Conservation (phyloP, 2,888 invertebrate species). For the Eupelmus urozonus region DNA sequence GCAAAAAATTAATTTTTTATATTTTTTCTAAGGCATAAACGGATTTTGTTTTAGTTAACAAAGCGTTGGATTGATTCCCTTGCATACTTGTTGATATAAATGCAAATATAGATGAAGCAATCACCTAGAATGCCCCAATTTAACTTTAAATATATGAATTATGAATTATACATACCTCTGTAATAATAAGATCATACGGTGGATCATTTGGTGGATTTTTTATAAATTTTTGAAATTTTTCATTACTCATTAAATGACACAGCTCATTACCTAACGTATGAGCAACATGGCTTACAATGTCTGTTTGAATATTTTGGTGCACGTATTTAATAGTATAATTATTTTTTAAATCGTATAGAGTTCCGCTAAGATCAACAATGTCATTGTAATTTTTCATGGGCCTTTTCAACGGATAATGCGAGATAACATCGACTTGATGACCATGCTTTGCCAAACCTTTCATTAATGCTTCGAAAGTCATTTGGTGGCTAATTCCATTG, state of each 20-base stretch:
- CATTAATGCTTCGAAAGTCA: conserved; percentile 49
- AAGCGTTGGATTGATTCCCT: no score
- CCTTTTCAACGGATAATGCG: conserved; percentile 48
- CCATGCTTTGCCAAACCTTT: conserved; percentile 53
- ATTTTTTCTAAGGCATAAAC: no score
- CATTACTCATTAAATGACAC: conserved; percentile 61
- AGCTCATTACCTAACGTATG: conserved; percentile 57
- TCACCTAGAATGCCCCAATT: no score
- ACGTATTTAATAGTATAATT: conserved; percentile 61
- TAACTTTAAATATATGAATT: no score
- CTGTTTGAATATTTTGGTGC: no score
- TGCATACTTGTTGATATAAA: no score
- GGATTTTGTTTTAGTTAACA: no score
- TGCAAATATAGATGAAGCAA: no score
- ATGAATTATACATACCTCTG: conserved; percentile 41
- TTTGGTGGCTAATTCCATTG: conserved; percentile 54
- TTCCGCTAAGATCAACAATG: conserved; percentile 56
- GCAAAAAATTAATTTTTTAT: no score
- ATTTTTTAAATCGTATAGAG: conserved; percentile 57
- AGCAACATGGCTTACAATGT: conserved; percentile 38
- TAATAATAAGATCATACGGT: conserved; percentile 62
- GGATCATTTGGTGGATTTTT: conserved; percentile 65
- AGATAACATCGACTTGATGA: conserved; percentile 55
- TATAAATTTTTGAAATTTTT: conserved; percentile 63
- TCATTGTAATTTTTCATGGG: conserved; percentile 52